Evolutionary conservation across 2,113 vertebrate genomes (phyloP).

Genomic region (Diglossa brunneiventris): DNA sequence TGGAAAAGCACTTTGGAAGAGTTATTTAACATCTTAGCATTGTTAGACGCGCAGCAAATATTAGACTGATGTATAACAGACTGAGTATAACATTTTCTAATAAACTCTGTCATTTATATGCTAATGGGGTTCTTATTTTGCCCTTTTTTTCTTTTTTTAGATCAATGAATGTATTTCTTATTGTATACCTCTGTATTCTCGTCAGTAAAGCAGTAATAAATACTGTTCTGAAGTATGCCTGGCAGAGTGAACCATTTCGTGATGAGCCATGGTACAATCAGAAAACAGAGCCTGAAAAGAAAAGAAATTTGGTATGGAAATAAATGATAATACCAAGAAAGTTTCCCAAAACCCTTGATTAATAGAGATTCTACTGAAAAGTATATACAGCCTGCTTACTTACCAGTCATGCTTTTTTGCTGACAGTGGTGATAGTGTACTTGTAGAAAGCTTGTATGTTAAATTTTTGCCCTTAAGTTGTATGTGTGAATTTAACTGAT

Average conservation of each 20-base stretch:
- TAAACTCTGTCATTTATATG: neutral
- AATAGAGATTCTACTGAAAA: neutral
- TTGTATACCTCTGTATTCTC: conserved; percentile 96
- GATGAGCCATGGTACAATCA: conserved; percentile 95
- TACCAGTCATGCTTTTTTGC: neutral
- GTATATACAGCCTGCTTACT: neutral
- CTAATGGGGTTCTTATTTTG: neutral
- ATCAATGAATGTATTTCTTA: conserved; percentile 94
- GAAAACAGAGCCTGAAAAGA: conserved; percentile 84
- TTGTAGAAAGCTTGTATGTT: neutral
- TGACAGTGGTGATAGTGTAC: neutral
- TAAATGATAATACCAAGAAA: neutral
- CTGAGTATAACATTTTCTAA: neutral
- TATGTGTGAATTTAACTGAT: neutral
- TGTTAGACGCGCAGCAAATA: neutral
- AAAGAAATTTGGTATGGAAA: conserved; percentile 84
- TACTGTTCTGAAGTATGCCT: conserved; percentile 88
- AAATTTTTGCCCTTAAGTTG: neutral
- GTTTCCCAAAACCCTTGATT: neutral
- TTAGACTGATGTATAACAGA: neutral
- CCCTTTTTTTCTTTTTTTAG: conserved; percentile 53
- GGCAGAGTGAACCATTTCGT: conserved; percentile 87
- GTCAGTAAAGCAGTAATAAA: conserved; percentile 93
- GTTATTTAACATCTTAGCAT: neutral
- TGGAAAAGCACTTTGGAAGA: neutral